Percentiles rank a stretch among this genome's conserved stretches.
Evolutionary conservation across 2,797 vertebrate species (phyloP).

Genomic region (Macrochelys suwanniensis): DNA sequence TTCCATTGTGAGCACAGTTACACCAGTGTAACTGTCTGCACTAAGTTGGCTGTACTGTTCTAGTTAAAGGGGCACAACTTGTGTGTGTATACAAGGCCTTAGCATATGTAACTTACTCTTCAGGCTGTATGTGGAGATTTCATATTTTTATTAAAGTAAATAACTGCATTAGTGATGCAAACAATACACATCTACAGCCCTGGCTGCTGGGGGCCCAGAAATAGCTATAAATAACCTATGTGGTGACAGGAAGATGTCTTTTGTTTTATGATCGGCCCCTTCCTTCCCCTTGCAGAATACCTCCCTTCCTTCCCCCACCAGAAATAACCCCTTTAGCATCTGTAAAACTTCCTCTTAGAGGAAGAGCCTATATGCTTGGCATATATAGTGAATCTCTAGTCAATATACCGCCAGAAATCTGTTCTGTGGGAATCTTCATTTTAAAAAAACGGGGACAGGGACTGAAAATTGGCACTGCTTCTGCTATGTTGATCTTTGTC

Average conservation of each 20-base stretch:
- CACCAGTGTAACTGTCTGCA: background rate
- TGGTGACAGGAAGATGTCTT: slow-evolving; percentile 70
- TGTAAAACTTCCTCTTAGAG: background rate
- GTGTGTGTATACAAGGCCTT: background rate
- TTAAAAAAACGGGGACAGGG: accelerated
- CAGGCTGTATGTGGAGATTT: background rate
- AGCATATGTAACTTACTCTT: background rate
- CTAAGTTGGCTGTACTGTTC: background rate
- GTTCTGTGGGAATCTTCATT: background rate
- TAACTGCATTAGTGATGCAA: background rate
- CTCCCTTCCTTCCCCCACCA: slow-evolving; percentile 72
- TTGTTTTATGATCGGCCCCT: slow-evolving; percentile 69
- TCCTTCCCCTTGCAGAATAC: slow-evolving; percentile 50
- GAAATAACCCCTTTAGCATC: slow-evolving; percentile 36
- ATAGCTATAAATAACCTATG: background rate
- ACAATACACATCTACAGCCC: background rate
- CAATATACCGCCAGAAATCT: background rate
- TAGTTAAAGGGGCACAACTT: background rate
- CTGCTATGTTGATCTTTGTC: accelerated
- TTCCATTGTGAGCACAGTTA: no score
- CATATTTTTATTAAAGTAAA: background rate
- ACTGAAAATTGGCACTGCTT: background rate
- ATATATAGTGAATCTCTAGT: background rate
- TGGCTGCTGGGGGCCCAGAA: background rate
- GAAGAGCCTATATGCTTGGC: background rate